phyloP scores from a whole-genome alignment of 2,888 invertebrate genomes.

The Mesorhabditis spiculigera region DNA sequence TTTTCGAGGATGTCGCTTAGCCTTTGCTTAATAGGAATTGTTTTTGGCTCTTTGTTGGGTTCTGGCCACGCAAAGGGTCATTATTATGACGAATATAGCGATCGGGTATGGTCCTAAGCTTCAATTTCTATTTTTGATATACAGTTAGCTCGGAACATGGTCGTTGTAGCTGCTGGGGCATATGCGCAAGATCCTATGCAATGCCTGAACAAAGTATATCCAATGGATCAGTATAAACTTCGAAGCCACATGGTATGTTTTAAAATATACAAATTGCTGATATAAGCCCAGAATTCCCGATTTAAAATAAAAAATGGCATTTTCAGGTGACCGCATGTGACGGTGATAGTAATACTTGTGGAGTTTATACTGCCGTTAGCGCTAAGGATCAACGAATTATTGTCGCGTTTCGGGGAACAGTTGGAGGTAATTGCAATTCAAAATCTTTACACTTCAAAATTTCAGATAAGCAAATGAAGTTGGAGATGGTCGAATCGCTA shows the following conservation, averaged over 20 bases:
- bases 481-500: slow-evolving; percentile 18
- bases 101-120: neutral
- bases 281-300: no score
- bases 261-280: no score
- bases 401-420: slow-evolving; percentile 23
- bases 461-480: slow-evolving; percentile 20
- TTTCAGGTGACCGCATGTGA: slow-evolving; percentile 21
- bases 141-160: slow-evolving; percentile 13
- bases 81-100: no score
- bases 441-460: neutral
- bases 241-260: no score
- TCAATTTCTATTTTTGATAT: slow-evolving; percentile 5
- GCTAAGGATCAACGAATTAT: slow-evolving; percentile 11
- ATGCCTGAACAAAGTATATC: slow-evolving; percentile 16
- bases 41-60: no score
- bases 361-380: slow-evolving; percentile 18
- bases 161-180: slow-evolving; percentile 18
- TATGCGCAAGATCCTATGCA: slow-evolving; percentile 14
- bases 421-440: slow-evolving; percentile 11
- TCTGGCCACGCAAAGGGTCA: no score
- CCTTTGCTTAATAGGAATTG: no score
- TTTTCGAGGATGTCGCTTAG: no score
- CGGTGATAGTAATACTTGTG: slow-evolving; percentile 19
- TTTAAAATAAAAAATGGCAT: neutral
- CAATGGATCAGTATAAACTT: slow-evolving; percentile 10